Evolutionary conservation across 2,797 vertebrate genomes (phyloP).

Genomic region (Limosa lapponica): DNA sequence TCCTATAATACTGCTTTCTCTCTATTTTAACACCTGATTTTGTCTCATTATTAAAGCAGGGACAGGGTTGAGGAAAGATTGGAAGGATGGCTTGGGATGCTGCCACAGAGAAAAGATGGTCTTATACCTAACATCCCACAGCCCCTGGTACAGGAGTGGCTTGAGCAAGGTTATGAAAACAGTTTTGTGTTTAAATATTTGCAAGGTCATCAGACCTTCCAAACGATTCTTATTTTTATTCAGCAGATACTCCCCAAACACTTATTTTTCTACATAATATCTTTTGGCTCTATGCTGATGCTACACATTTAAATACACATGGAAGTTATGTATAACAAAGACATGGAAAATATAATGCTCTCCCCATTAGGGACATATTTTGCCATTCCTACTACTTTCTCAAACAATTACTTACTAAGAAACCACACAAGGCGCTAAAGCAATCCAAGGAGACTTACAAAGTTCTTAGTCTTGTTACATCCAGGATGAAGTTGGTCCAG

Average conservation of each 20-base stretch:
- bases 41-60: background rate
- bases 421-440: background rate
- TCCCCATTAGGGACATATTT: constrained; percentile 27
- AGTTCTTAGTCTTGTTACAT: background rate
- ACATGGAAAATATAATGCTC: constrained; percentile 1
- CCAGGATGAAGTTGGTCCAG: background rate
- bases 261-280: constrained; percentile 10
- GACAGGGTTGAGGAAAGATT: background rate
- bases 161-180: background rate
- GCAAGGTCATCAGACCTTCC: background rate
- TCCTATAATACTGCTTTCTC: background rate
- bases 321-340: background rate
- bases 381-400: constrained; percentile 6
- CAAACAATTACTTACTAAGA: background rate
- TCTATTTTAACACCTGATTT: background rate
- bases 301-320: constrained; percentile 21
- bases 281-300: constrained; percentile 11
- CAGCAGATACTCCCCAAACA: background rate
- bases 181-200: background rate
- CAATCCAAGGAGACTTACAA: background rate
- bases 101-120: background rate
- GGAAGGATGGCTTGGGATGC: background rate
- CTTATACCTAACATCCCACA: background rate
- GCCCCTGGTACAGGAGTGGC: background rate
- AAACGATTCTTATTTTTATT: constrained; percentile 8